These are phyloP conservation scores for Serranochromis macrocephalus DNA, from an alignment of 2,113 vertebrate genomes.

Conservation along the genomic window DNA sequence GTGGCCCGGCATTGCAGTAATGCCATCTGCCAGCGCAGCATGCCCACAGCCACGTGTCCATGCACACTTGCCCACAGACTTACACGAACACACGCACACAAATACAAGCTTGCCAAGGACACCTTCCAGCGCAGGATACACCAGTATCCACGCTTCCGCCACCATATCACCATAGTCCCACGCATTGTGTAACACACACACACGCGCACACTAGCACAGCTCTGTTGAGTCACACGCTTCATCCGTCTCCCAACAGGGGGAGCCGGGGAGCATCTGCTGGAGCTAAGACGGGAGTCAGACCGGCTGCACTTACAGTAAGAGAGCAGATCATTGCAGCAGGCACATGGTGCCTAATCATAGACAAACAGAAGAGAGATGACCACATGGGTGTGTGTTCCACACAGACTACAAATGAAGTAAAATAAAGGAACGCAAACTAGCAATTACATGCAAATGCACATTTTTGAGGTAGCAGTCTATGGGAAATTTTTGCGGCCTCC, in stretches of 20 bases:
- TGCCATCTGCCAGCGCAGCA: slow-evolving; percentile 75
- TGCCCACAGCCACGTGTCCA: slow-evolving; percentile 56
- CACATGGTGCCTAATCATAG: slow-evolving; percentile 27
- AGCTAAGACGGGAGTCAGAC: not conserved
- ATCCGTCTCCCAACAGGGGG: slow-evolving; percentile 76
- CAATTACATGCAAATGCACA: slow-evolving; percentile 60
- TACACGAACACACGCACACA: slow-evolving; percentile 26
- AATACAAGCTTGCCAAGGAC: slow-evolving; percentile 52
- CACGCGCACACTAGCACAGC: slow-evolving; percentile 22
- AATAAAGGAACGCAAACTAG: slow-evolving; percentile 23
- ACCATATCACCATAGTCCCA: slow-evolving; percentile 44
- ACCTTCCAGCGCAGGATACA: slow-evolving; percentile 62
- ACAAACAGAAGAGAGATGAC: slow-evolving; percentile 20
- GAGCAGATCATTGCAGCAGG: slow-evolving; percentile 15
- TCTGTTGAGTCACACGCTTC: slow-evolving; percentile 65
- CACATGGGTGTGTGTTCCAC: slow-evolving; percentile 33
- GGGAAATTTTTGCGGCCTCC: slow-evolving; percentile 1
- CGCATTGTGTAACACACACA: slow-evolving; percentile 12
- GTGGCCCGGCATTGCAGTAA: slow-evolving; percentile 55
- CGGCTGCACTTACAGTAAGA: slow-evolving; percentile 11
- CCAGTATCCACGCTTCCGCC: slow-evolving; percentile 53
- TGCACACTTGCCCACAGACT: slow-evolving; percentile 28
- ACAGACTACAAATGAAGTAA: slow-evolving; percentile 30
- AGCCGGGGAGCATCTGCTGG: slow-evolving; percentile 61
- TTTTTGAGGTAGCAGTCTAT: slow-evolving; percentile 36